These are phyloP conservation scores for Apamea sordens DNA, from an alignment of 2,888 invertebrate species.

Conservation along the genomic window DNA sequence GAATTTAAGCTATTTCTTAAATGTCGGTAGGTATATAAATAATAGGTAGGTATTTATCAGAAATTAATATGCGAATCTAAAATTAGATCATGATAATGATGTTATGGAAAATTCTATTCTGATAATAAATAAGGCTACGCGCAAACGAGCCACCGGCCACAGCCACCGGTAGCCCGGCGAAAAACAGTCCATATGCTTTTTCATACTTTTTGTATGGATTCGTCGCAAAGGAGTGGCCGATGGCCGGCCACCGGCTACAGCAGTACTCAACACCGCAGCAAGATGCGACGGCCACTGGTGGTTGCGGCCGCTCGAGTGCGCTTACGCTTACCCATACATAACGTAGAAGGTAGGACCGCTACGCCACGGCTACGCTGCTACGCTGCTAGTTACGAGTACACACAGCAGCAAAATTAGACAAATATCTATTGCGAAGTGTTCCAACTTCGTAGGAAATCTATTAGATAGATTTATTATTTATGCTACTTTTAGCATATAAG, in stretches of 20 bases:
- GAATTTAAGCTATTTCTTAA: neutral
- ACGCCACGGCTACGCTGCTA: neutral
- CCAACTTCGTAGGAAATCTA: neutral
- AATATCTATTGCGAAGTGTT: neutral
- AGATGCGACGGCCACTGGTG: neutral
- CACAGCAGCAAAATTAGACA: neutral
- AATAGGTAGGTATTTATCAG: neutral
- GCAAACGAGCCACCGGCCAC: neutral
- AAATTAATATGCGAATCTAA: neutral
- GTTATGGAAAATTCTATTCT: neutral
- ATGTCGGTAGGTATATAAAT: neutral
- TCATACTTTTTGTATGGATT: neutral
- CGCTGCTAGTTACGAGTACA: neutral
- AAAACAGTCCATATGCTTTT: neutral
- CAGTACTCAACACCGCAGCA: neutral
- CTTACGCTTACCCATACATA: neutral
- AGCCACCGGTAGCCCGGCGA: too few relatives aligned
- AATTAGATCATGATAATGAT: neutral
- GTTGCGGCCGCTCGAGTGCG: neutral
- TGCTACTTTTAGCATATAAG: neutral
- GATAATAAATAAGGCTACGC: neutral
- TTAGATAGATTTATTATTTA: neutral
- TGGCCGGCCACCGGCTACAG: neutral
- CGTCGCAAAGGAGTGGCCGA: neutral
- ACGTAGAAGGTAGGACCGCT: neutral